Evolutionary conservation across 2,113 vertebrate species (phyloP).

Genomic region (Clarias macrocephalus): DNA sequence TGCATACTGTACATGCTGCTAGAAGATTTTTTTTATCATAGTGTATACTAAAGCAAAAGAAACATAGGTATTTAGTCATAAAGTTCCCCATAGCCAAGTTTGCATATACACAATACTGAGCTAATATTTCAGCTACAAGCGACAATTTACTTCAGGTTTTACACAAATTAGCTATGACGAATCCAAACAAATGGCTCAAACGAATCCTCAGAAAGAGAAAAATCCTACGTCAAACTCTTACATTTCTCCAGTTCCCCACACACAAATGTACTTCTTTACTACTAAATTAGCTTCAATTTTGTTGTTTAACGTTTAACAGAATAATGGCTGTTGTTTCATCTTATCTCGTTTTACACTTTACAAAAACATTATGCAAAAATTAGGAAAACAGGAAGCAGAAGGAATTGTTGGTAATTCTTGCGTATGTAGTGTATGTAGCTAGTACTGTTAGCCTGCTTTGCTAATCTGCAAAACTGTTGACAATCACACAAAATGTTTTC

Average conservation of each 20-base stretch:
- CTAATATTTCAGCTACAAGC: too few species aligned
- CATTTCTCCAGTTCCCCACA: background rate
- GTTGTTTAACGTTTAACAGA: background rate
- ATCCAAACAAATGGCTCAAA: background rate
- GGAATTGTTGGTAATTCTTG: background rate
- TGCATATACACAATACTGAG: too few species aligned
- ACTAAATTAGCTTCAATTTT: background rate
- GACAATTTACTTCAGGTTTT: background rate
- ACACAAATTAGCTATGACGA: background rate
- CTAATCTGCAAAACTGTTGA: background rate
- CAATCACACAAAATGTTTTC: background rate
- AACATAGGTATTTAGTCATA: too few species aligned
- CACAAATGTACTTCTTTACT: background rate
- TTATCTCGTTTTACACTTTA: background rate
- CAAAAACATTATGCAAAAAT: background rate
- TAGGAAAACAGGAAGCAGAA: background rate
- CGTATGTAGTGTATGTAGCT: background rate
- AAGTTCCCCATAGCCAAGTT: too few species aligned
- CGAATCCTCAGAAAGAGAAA: background rate
- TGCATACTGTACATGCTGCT: too few species aligned
- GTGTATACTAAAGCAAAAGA: too few species aligned
- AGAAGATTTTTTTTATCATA: too few species aligned
- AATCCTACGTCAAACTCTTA: rapidly evolving
- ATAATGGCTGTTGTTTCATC: too few species aligned
- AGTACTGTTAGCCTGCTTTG: background rate